phyloP scores from a whole-genome alignment of 2,797 vertebrate genomes.

The Pangasius macronema region DNA sequence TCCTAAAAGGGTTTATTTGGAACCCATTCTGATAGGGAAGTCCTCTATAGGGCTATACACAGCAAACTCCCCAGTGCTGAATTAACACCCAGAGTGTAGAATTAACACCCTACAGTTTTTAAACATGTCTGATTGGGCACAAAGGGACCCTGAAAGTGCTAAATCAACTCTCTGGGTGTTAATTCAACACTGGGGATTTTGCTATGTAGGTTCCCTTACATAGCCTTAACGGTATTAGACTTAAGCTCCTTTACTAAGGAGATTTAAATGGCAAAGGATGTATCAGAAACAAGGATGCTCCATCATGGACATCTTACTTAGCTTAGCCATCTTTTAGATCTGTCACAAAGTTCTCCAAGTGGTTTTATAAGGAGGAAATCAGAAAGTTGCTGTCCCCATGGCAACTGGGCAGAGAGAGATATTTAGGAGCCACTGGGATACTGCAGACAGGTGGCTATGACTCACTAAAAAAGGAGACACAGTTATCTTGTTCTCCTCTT shows the following conservation, averaged over 20 bases:
- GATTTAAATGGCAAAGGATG: neutral
- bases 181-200: too few species aligned
- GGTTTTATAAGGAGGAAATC: conserved; percentile 38
- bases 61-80: too few species aligned
- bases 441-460: conserved; percentile 42
- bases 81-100: too few species aligned
- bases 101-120: too few species aligned
- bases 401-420: conserved; percentile 49
- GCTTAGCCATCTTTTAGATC: conserved; percentile 10
- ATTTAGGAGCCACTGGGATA: conserved; percentile 35
- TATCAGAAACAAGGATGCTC: neutral
- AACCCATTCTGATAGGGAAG: neutral
- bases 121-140: too few species aligned
- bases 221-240: neutral
- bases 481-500: conserved; percentile 27
- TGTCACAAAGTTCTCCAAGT: conserved; percentile 40
- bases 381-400: conserved; percentile 49
- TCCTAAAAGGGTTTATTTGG: neutral
- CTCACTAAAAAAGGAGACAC: conserved; percentile 27
- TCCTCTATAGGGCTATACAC: neutral
- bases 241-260: neutral
- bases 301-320: neutral
- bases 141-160: too few species aligned
- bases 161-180: too few species aligned
- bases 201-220: neutral